Conservation (phyloP, 2,888 invertebrate genomes). For the Neoascia interrupta region DNA sequence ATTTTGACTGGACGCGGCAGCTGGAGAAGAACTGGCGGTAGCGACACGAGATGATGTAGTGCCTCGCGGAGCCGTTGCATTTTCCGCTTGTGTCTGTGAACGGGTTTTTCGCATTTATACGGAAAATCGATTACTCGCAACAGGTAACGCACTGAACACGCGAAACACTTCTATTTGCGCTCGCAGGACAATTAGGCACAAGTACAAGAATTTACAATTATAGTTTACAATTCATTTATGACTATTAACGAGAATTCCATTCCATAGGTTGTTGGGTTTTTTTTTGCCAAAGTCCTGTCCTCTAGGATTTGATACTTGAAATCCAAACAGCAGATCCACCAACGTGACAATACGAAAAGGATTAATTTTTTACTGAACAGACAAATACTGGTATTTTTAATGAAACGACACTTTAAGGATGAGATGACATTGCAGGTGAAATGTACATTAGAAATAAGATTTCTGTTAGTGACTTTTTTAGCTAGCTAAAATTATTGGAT, state of each 20-base stretch:
- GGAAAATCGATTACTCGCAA: constrained; percentile 27
- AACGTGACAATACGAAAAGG: neutral
- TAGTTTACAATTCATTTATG: constrained; percentile 50
- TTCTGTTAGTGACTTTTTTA: no score
- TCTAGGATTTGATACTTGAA: constrained; percentile 45
- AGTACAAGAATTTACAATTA: constrained; percentile 9
- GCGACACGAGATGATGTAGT: constrained; percentile 70
- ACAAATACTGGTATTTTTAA: no score
- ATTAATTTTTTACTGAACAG: no score
- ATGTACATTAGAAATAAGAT: no score
- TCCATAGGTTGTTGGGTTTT: constrained; percentile 44
- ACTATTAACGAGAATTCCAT: constrained; percentile 41
- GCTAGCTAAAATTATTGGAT: no score
- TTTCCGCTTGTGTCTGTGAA: constrained; percentile 79
- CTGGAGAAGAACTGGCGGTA: constrained; percentile 45
- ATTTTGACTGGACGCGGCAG: constrained; percentile 11
- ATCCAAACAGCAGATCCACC: constrained; percentile 65
- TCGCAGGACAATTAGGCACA: constrained; percentile 39
- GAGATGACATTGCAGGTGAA: constrained; percentile 12
- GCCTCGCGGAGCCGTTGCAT: constrained; percentile 71
- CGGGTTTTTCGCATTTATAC: constrained; percentile 78
- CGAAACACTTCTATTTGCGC: constrained; percentile 44
- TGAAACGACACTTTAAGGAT: neutral
- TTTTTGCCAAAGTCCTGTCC: constrained; percentile 43
- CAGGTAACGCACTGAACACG: constrained; percentile 39